Conservation (phyloP, 2,113 vertebrate species). For the Rhombomys opimus region DNA sequence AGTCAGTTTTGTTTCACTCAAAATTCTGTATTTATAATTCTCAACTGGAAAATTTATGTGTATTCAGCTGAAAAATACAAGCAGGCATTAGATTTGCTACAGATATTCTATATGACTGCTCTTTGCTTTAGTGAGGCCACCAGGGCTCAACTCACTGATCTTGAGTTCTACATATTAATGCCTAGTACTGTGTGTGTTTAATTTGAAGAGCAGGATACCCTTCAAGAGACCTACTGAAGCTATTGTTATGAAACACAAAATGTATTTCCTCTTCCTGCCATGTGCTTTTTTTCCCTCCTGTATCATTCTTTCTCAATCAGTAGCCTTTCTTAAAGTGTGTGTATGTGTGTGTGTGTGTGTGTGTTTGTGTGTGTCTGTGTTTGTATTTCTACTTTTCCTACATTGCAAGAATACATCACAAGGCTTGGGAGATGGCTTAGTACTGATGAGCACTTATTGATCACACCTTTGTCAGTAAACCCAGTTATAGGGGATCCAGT, state of each 20-base stretch:
- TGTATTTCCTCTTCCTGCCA: background rate
- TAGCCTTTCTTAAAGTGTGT: background rate
- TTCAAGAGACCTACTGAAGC: background rate
- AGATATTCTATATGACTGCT: background rate
- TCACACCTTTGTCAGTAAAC: background rate
- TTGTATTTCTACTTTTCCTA: background rate
- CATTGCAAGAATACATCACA: background rate
- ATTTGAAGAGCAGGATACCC: background rate
- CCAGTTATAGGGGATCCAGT: background rate
- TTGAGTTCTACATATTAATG: background rate
- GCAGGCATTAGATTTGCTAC: conserved; percentile 50
- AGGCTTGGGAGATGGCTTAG: background rate
- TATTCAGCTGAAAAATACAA: conserved; percentile 56
- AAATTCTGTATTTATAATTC: background rate
- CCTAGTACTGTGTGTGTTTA: conserved; percentile 7
- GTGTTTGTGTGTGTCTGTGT: too few species aligned
- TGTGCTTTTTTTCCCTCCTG: accelerated
- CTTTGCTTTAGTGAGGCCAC: background rate
- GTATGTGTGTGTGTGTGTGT: too few species aligned
- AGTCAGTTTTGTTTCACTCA: background rate
- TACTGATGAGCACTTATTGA: background rate
- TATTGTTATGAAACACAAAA: background rate
- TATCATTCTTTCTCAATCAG: conserved; percentile 33
- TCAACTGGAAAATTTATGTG: conserved; percentile 21
- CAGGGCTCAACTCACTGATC: background rate